Percentiles rank a stretch among this genome's conserved stretches.
Conservation (phyloP, 1,140 invertebrate genomes). For the Eriosoma lanigerum region DNA sequence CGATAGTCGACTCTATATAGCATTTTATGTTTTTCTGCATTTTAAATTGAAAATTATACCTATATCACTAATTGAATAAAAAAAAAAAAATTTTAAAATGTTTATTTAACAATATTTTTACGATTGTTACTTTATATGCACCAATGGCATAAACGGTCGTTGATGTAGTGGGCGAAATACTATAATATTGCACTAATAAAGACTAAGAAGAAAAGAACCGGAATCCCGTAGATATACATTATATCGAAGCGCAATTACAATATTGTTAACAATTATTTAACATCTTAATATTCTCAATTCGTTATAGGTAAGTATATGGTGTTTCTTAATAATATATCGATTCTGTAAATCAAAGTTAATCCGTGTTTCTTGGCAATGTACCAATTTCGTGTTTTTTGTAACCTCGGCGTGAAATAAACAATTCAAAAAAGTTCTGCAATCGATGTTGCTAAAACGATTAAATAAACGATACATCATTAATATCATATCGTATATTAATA, state of each 20-base stretch:
- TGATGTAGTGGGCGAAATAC: too few species aligned
- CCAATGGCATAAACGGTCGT: too few species aligned
- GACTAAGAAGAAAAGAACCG: constrained; percentile 14
- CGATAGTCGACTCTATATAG: too few species aligned
- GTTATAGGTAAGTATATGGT: background rate
- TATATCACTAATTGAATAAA: too few species aligned
- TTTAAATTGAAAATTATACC: too few species aligned
- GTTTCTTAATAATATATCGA: constrained; percentile 32
- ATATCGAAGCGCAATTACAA: background rate
- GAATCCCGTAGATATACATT: background rate
- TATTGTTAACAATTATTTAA: constrained; percentile 11
- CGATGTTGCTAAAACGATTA: background rate
- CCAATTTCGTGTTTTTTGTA: constrained; percentile 22
- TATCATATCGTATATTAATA: too few species aligned
- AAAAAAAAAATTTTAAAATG: too few species aligned
- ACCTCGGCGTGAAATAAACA: background rate
- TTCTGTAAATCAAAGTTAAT: constrained; percentile 40
- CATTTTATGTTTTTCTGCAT: too few species aligned
- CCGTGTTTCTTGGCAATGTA: constrained; percentile 29
- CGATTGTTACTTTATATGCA: too few species aligned
- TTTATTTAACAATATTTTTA: too few species aligned
- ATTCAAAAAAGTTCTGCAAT: constrained; percentile 3
- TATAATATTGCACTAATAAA: too few species aligned
- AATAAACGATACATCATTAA: background rate
- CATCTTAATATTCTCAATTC: constrained; percentile 20